Evolutionary conservation across 2,113 vertebrate species (phyloP).

Genomic region (Rafetus swinhoei): DNA sequence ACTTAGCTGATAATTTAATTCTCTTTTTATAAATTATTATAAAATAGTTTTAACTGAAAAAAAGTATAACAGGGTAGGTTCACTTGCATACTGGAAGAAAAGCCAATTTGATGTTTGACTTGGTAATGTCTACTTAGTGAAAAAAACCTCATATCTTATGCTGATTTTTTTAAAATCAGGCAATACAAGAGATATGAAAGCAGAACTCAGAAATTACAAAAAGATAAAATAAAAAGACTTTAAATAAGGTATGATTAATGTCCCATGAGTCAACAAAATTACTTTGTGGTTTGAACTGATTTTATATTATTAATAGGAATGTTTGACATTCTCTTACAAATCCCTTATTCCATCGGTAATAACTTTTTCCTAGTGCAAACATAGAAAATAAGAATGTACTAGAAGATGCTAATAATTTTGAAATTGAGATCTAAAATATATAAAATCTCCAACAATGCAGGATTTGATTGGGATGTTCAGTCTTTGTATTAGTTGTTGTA

Average conservation of each 20-base stretch:
- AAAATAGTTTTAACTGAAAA: conserved; percentile 27
- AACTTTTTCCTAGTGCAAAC: conserved; percentile 48
- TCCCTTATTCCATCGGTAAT: conserved; percentile 51
- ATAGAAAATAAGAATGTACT: neutral
- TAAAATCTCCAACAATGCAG: neutral
- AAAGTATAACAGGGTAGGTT: conserved; percentile 27
- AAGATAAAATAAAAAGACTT: conserved; percentile 33
- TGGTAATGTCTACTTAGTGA: conserved; percentile 43
- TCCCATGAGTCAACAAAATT: conserved; percentile 71
- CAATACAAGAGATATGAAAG: conserved; percentile 61
- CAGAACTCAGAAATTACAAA: conserved; percentile 50
- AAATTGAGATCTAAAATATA: conserved; percentile 56
- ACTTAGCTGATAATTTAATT: neutral
- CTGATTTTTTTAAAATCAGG: conserved; percentile 65
- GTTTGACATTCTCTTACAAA: conserved; percentile 51
- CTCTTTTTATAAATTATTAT: neutral
- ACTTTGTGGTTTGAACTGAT: conserved; percentile 61
- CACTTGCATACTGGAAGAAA: neutral
- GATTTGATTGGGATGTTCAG: conserved; percentile 22
- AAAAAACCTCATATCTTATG: conserved; percentile 35
- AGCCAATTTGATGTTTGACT: conserved; percentile 53
- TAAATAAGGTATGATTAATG: conserved; percentile 60
- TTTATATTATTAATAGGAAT: conserved; percentile 67
- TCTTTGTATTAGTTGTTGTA: neutral
- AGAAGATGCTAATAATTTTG: conserved; percentile 30